phyloP scores from a whole-genome alignment of 2,797 vertebrate species.

The Sarcoramphus papa region DNA sequence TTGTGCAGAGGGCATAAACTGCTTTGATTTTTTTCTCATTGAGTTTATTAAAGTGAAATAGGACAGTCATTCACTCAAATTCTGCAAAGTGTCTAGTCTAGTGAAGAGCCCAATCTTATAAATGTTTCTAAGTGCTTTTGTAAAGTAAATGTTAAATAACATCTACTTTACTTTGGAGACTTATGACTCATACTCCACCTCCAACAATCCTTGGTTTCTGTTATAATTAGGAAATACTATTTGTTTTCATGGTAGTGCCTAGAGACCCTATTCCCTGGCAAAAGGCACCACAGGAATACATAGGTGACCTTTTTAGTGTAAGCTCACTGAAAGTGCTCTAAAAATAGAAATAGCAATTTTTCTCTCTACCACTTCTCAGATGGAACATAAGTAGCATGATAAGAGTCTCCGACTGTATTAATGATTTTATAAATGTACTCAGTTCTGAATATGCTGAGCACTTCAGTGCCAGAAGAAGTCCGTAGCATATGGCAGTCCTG shows the following conservation, averaged over 20 bases:
- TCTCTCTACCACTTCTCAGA: neutral
- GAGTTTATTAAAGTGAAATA: neutral
- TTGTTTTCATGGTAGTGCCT: neutral
- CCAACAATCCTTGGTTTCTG: neutral
- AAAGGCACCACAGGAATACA: neutral
- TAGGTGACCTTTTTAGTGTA: neutral
- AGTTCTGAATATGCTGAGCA: neutral
- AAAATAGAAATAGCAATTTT: conserved; percentile 12
- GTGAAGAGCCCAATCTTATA: neutral
- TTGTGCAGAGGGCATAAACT: neutral
- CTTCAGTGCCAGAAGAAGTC: neutral
- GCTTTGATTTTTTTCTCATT: neutral
- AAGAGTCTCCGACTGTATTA: neutral
- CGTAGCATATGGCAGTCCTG: neutral
- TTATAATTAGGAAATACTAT: conserved; percentile 28
- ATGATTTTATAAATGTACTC: neutral
- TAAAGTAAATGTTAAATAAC: conserved; percentile 28
- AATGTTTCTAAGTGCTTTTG: neutral
- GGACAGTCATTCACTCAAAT: neutral
- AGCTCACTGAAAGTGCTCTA: neutral
- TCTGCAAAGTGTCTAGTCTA: neutral
- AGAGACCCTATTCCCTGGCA: neutral
- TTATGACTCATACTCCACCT: conserved; percentile 6
- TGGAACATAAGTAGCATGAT: neutral
- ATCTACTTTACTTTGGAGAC: neutral